These are phyloP conservation scores for Heterohyrax brucei DNA, from an alignment of 2,797 vertebrate genomes.

Conservation along the genomic window DNA sequence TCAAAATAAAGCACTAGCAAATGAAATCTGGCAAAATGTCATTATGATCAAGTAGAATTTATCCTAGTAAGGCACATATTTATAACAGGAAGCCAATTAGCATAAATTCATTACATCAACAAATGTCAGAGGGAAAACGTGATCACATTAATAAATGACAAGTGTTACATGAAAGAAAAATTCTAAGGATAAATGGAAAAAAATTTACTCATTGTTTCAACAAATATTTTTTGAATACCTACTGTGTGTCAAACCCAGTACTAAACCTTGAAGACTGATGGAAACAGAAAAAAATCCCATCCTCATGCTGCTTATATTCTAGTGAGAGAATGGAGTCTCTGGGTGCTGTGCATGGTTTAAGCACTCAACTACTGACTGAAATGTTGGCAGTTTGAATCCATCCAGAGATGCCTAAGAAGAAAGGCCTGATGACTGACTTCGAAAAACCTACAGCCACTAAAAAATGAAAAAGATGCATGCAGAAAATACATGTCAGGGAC, in stretches of 20 bases:
- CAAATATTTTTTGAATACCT: not conserved
- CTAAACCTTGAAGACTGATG: not conserved
- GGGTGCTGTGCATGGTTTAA: no score
- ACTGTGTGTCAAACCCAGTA: not conserved
- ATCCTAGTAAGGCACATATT: slow-evolving; percentile 39
- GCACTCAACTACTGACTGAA: no score
- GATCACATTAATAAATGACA: slow-evolving; percentile 40
- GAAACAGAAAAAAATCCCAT: not conserved
- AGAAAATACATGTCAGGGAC: not conserved
- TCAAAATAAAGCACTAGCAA: not conserved
- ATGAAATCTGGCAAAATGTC: not conserved
- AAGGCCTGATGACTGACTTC: no score
- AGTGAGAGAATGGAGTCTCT: not conserved
- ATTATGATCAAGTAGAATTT: slow-evolving; percentile 37
- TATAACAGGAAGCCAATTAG: slow-evolving; percentile 56
- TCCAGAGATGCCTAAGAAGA: no score
- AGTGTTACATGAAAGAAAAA: slow-evolving; percentile 49
- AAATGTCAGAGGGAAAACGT: not conserved
- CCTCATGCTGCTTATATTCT: not conserved
- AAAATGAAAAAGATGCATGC: not conserved
- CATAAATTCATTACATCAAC: slow-evolving; percentile 50
- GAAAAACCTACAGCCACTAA: no score
- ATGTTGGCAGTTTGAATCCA: no score
- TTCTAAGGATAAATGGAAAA: not conserved
- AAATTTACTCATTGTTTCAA: not conserved